Percentiles rank a stretch among this genome's conserved stretches.
These are phyloP conservation scores for Bergia puertoricense DNA, from an alignment of 92 coral and sea anemone species.

Conservation along the genomic window DNA sequence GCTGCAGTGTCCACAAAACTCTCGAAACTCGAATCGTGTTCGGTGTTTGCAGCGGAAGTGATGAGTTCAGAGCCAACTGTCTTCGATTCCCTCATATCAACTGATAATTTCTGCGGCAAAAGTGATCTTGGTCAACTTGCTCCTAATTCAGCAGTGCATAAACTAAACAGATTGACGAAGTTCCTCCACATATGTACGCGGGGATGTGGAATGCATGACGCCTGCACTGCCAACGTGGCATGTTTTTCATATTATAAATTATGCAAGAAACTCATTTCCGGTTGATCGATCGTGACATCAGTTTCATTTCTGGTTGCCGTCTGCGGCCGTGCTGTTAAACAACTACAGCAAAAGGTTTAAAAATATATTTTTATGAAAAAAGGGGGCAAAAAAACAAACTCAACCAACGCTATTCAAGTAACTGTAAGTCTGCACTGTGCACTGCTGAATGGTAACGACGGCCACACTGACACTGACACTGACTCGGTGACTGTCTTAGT, in stretches of 20 bases:
- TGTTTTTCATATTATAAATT: background rate
- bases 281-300: constrained; percentile 6
- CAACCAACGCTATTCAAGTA: too few species aligned
- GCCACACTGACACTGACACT: too few species aligned
- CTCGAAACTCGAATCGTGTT: constrained; percentile 46
- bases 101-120: too few species aligned
- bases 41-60: constrained; percentile 42
- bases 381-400: too few species aligned
- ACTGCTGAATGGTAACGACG: too few species aligned
- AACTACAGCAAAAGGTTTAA: too few species aligned
- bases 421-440: too few species aligned
- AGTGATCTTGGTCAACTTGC: background rate
- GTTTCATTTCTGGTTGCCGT: background rate
- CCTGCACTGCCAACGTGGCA: constrained; percentile 33
- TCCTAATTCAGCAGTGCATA: background rate
- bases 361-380: too few species aligned
- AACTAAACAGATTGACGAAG: background rate
- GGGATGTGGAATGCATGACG: constrained; percentile 32
- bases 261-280: background rate
- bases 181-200: constrained; percentile 16
- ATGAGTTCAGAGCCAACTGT: background rate
- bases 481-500: too few species aligned
- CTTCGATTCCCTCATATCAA: constrained; percentile 8
- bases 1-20: constrained; percentile 59
- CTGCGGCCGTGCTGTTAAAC: too few species aligned